Evolutionary conservation across 2,797 vertebrate genomes (phyloP), one percentile per base, ranked within the genome.

Genomic region (Sorex maritimensis): DNA sequence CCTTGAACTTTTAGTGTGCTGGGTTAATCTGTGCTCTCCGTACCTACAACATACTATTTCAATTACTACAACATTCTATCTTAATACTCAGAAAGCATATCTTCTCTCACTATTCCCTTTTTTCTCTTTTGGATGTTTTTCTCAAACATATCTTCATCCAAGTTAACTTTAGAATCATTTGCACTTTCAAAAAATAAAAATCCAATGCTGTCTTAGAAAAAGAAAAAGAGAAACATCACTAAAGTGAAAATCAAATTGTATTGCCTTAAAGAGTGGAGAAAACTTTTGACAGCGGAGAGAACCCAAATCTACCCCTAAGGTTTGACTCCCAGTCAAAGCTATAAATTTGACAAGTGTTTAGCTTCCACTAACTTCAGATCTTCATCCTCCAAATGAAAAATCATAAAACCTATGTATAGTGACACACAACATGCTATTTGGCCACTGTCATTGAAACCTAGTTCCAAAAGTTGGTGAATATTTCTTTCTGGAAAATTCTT

Each of bases 81-180:
- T 86, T 86, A 91, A 89, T 81, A 49, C 73, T 65, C 30, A 74
- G 30, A 93, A 92, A 67, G 46, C n/a, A 58, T 80, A 52, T 83
- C 72, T 93, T 26, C n/a, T 73, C 82, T 96, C n/a, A 3, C 24
- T 82, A 58, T 71, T 93, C 68, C 61, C 65, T 73, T 86, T 71
- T 63, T 34, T 61, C 74, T 63, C 34, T 93, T 91, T 88, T 92
- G n/a, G n/a, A 77, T 81, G 41, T 72, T 73, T 96, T 93, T 93
- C 89, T 94, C 89, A 92, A 84, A 81, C 10, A 89, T 86, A 91
- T 95, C 65, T 92, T 93, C 73, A 93, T 81, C 72, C 72, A 95
- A 94, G 69, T 83, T 80, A 88, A 91, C 94, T 94, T 96, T 92
- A 92, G 92, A 95, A 95, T 96, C 92, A 94, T 95, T 96, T 95